Evolutionary conservation across 1,140 invertebrate species (phyloP).

Genomic region (Drosophila punjabiensis): DNA sequence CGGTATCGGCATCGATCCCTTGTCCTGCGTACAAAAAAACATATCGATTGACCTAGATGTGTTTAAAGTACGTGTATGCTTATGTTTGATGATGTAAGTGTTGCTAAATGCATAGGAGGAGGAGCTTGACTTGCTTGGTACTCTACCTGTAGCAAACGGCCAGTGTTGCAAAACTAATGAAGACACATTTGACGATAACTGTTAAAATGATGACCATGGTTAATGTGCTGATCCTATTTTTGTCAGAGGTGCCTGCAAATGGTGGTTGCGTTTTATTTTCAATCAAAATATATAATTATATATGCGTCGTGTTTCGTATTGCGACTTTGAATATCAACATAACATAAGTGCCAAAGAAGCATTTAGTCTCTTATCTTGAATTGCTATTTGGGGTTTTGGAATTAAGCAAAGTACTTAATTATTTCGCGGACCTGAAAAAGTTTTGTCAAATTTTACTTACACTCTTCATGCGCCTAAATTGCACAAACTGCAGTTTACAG

Average conservation of each 20-base stretch:
- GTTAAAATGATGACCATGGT: slow-evolving; percentile 96
- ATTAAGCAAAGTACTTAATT: not conserved
- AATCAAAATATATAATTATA: slow-evolving; percentile 51
- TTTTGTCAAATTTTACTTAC: slow-evolving; percentile 6
- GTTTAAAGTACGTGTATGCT: slow-evolving; percentile 26
- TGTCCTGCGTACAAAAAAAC: slow-evolving; percentile 15
- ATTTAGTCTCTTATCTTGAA: slow-evolving; percentile 5
- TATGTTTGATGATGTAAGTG: slow-evolving; percentile 23
- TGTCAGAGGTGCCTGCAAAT: slow-evolving; percentile 89
- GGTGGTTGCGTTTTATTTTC: slow-evolving; percentile 73
- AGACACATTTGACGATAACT: slow-evolving; percentile 95
- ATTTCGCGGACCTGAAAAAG: not conserved
- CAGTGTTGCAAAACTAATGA: slow-evolving; percentile 97
- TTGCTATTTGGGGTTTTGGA: not conserved
- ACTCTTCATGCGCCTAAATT: slow-evolving; percentile 10
- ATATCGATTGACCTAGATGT: slow-evolving; percentile 15
- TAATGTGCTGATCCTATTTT: slow-evolving; percentile 94
- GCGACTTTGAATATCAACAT: slow-evolving; percentile 18
- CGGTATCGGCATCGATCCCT: slow-evolving; percentile 5
- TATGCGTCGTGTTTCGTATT: slow-evolving; percentile 30
- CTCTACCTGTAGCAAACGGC: slow-evolving; percentile 98
- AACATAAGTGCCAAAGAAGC: slow-evolving; percentile 9
- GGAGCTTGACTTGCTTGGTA: slow-evolving; percentile 85
- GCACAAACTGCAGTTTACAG: not conserved
- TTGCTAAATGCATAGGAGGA: slow-evolving; percentile 17